Base-by-base conservation (phyloP, 2,113 vertebrate species). In the Ptyas mucosa region DNA sequence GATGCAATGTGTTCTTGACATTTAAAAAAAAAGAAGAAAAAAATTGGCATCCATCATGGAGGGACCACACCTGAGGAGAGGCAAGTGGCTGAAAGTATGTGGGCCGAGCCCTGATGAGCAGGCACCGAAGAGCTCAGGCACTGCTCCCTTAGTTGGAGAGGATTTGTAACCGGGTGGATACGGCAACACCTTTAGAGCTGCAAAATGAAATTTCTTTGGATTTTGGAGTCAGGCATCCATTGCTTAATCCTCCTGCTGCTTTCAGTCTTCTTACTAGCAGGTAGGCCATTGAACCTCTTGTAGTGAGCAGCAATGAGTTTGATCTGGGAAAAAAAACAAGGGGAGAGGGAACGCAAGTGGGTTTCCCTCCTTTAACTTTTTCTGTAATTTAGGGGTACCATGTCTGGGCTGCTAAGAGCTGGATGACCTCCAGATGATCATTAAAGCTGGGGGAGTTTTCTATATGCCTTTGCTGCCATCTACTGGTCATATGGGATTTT, bases 1-100 rank as follows among this genome's bases (percentile, higher is more conserved):
- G 88, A 58, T 12, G 53, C 14, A 51, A 57, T 9, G 29, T 51
- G 43, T 85, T 57, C 69, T 39, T 43, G 53, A 10, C 69, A 7
- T 85, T 92, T 14, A 14, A 81, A 75, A 43, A 81, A 43, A 20
- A 34, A 46, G 7, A 34, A 8, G 12, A n/a, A 75, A n/a, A 18
- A n/a, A 51, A 43, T 85, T 92, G 81, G 29, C 24, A n/a, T 89
- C 58, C 24, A 11, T 26, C 34, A 11, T 49, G 0, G 53, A 89
- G 53, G 39, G 43, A 34, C 61, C 64, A n/a, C 87, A 89, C 87
- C 91, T 89, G 29, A 18, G 26, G 64, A 55, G 54, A 43, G 39
- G 46, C 24, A 89, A 92, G 87, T 75, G 87, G 87, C 26, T 81
- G 52, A 92, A 92, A 46, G 24, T 89, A 92, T 92, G 87, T 24